Evolutionary conservation across 2,888 invertebrate genomes (phyloP).

Genomic region (Cephonodes hylas): DNA sequence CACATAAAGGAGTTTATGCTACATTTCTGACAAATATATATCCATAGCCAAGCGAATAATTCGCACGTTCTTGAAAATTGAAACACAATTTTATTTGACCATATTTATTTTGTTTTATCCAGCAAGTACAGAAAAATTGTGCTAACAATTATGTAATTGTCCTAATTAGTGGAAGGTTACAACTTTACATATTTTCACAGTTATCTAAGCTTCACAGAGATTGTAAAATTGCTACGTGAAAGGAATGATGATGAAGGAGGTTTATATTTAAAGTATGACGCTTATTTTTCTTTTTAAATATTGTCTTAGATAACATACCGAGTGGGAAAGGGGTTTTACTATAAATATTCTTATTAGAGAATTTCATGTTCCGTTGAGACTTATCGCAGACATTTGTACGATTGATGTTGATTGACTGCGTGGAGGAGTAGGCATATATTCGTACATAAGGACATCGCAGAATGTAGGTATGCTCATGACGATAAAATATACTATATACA

Average conservation of each 20-base stretch:
- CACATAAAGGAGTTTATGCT: no score
- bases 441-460: not conserved
- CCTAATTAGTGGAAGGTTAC: slow-evolving; percentile 7
- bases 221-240: not conserved
- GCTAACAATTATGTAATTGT: slow-evolving; percentile 7
- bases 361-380: not conserved
- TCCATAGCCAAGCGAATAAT: no score
- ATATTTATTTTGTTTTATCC: slow-evolving; percentile 6
- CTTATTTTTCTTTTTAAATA: no score
- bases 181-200: not conserved
- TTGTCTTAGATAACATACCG: no score
- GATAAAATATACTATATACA: not conserved
- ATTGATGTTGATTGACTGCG: not conserved
- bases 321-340: no score
- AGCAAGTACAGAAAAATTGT: slow-evolving; percentile 3
- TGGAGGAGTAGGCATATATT: not conserved
- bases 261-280: no score
- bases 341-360: not conserved
- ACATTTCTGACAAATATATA: no score
- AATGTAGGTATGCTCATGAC: not conserved
- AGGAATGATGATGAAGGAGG: no score
- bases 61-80: not conserved
- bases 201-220: not conserved
- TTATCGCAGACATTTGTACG: not conserved
- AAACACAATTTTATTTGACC: not conserved